Percentiles rank a stretch among this genome's conserved stretches.
phyloP scores from a whole-genome alignment of 1,140 invertebrate genomes.

The Dendrolimus punctatus region DNA sequence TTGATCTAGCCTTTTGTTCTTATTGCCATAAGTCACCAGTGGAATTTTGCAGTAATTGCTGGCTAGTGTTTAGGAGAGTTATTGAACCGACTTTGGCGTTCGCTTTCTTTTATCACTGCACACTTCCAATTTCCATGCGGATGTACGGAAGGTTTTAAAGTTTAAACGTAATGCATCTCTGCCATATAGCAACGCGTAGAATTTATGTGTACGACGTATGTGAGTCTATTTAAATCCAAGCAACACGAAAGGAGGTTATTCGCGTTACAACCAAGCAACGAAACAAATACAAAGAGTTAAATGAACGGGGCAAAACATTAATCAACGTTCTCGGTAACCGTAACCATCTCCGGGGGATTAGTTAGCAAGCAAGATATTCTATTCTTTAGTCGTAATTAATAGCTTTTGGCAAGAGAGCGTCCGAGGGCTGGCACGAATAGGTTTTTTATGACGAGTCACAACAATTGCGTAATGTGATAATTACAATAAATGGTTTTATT shows the following conservation, averaged over 20 bases:
- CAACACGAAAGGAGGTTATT: conserved; percentile 54
- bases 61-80: conserved; percentile 7
- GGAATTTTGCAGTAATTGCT: conserved; percentile 22
- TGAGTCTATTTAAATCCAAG: conserved; percentile 38
- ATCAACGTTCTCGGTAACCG: conserved; percentile 67
- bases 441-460: conserved; percentile 40
- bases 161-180: conserved; percentile 26
- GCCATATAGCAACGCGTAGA: conserved; percentile 30
- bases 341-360: conserved; percentile 61
- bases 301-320: conserved; percentile 51
- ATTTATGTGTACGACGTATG: conserved; percentile 44
- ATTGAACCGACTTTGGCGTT: conserved; percentile 11
- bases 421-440: conserved; percentile 47
- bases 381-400: conserved; percentile 67
- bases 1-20: conserved; percentile 11
- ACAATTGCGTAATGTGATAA: conserved; percentile 53
- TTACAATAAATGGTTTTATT: conserved; percentile 29
- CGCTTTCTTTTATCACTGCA: conserved; percentile 25
- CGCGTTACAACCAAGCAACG: conserved; percentile 31
- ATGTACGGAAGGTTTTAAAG: conserved; percentile 17
- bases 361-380: conserved; percentile 56
- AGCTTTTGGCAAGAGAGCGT: conserved; percentile 68
- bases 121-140: conserved; percentile 10
- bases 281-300: conserved; percentile 46
- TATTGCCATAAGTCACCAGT: conserved; percentile 20